Percentiles rank a stretch among this genome's conserved stretches.
phyloP scores from a whole-genome alignment of 2,797 vertebrate genomes.

The Cuculus canorus region DNA sequence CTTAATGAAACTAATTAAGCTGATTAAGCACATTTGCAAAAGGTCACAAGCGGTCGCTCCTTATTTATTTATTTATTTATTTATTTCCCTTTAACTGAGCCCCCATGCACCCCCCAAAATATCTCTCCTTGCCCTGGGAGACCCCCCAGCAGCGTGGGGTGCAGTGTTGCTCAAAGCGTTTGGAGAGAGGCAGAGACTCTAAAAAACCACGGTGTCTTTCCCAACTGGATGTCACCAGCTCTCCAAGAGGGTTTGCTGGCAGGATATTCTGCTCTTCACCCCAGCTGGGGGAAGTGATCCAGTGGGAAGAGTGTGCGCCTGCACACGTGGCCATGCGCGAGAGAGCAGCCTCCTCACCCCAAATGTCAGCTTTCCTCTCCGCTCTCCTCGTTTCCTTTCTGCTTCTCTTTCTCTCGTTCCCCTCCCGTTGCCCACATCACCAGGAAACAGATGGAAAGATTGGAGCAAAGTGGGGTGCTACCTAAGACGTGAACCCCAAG shows the following conservation, averaged over 20 bases:
- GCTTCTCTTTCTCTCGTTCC: too few species aligned
- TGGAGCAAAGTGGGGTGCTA: background rate
- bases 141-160: background rate
- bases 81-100: background rate
- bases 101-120: too few species aligned
- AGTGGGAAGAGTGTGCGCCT: background rate
- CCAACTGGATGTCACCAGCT: background rate
- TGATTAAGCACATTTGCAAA: background rate
- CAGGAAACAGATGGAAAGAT: background rate
- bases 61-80: background rate
- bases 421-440: fast-evolving
- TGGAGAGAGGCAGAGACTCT: background rate
- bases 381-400: too few species aligned
- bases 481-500: background rate
- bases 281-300: background rate
- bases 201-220: fast-evolving
- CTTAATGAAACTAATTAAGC: background rate
- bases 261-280: background rate
- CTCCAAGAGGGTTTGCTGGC: background rate
- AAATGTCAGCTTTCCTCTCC: background rate
- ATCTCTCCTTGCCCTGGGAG: background rate
- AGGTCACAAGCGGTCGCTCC: background rate
- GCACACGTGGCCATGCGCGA: background rate
- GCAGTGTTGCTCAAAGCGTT: background rate
- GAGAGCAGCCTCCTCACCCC: background rate